These are phyloP conservation scores for Centrocercus urophasianus DNA, from an alignment of 2,113 vertebrate species.

Conservation along the genomic window DNA sequence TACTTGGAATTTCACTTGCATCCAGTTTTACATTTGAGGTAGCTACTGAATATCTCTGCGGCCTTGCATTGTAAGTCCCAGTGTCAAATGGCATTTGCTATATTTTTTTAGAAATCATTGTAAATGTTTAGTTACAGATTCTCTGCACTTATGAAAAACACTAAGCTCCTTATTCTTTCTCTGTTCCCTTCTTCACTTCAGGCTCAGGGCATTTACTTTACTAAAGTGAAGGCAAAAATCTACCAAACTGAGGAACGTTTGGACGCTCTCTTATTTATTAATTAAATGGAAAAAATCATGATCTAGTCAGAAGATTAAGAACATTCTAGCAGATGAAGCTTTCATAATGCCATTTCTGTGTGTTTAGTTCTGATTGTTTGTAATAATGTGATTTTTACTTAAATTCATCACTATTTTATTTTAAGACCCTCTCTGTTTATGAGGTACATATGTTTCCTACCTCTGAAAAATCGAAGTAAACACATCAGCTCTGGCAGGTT, in stretches of 20 bases:
- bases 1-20: not conserved
- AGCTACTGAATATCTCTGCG: not conserved
- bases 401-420: not conserved
- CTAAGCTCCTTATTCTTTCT: not conserved
- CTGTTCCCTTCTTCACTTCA: not conserved
- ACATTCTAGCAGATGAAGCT: not conserved
- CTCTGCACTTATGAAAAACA: not conserved
- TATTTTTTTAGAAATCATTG: not conserved
- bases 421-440: constrained; percentile 14
- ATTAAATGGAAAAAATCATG: not conserved
- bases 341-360: not conserved
- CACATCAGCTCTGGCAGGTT: constrained; percentile 64
- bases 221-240: not conserved
- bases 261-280: not conserved
- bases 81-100: not conserved
- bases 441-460: constrained; percentile 3
- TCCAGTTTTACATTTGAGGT: not conserved
- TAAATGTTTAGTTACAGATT: not conserved
- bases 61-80: not conserved
- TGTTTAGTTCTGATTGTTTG: not conserved
- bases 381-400: constrained; percentile 5
- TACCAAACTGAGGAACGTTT: not conserved
- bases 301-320: not conserved
- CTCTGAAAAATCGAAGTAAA: constrained; percentile 68
- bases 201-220: not conserved